Base-by-base conservation (phyloP, 2,888 invertebrate species). In the Stenichneumon culpator region DNA sequence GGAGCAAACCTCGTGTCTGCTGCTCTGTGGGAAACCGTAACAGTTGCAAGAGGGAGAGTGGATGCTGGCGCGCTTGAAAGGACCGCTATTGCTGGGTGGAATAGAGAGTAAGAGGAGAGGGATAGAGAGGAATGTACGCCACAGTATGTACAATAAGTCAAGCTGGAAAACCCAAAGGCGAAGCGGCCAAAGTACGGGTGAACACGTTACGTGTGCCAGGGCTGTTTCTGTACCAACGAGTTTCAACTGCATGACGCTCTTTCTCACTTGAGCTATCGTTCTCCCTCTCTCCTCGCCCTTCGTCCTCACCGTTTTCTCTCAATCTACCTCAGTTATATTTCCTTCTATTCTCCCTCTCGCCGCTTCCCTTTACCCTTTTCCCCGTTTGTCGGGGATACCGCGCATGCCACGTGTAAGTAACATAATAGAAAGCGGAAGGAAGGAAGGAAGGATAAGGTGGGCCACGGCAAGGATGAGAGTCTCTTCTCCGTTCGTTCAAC, bases 401-500 rank as follows among this genome's bases (percentile, higher is more conserved):
- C 80, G 79, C 67, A 81, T 86, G 84, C 83, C 87, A 81, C 86
- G 86, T 82, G 88, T 88, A 89, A 86, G 87, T 88, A 88, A 88
- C 87, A 87, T 89, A 90, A 90, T 88, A 88, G 89, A 89, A 88
- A 90, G 63, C 85, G 90, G 89, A 90, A 90, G 89, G 89, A 89
- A 87, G 78, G 79, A 82, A 84, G 80, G 78, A 83, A 84, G 88
- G 90, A 88, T 86, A 88, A 88, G 83, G 75, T 68, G 86, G 73
- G 73, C 65, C 67, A 63, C 79, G 60, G 78, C 36, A 77, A 72
- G 72, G 54, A 65, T 57, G 79, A 50, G 74, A 39, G 28, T 44
- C 73, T 57, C 57, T 80, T 39, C 39, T 70, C 68, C 78, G 52
- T 72, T 65, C 72, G 39, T 60, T 60, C 67, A 78, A 54, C 52